phyloP scores from a whole-genome alignment of 2,888 invertebrate genomes.

The Artemia sp. region DNA sequence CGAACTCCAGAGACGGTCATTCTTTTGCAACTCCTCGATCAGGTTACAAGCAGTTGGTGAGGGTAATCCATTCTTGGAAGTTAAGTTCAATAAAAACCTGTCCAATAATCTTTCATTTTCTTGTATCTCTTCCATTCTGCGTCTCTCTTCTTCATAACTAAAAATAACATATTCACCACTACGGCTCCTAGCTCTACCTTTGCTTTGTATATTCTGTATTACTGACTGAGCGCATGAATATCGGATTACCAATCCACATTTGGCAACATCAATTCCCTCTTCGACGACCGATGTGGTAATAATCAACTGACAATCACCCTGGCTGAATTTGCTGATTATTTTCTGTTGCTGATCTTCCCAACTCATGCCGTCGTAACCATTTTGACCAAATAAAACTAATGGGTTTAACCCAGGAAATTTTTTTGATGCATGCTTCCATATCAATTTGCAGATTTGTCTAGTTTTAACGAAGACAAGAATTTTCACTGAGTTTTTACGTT shows the following conservation, averaged over 20 bases:
- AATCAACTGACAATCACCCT: constrained; percentile 14
- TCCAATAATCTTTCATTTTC: constrained; percentile 13
- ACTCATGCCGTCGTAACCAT: constrained; percentile 17
- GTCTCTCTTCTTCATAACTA: background rate
- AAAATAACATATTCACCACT: constrained; percentile 12
- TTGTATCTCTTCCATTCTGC: background rate
- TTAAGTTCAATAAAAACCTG: background rate
- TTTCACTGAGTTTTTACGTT: too few species aligned
- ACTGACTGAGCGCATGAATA: constrained; percentile 9
- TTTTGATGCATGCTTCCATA: background rate
- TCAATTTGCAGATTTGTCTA: background rate
- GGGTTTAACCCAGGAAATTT: constrained; percentile 15
- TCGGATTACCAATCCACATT: constrained; percentile 18
- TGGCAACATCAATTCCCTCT: constrained; percentile 15
- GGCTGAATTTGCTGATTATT: background rate
- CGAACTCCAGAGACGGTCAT: too few species aligned
- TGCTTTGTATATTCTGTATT: constrained; percentile 15
- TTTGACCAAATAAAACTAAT: background rate
- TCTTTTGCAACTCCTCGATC: background rate
- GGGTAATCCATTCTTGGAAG: constrained; percentile 4
- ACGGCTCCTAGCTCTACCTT: constrained; percentile 11
- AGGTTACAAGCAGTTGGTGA: background rate
- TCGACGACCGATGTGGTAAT: constrained; percentile 17
- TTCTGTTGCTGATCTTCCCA: constrained; percentile 17
- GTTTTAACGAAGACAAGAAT: constrained; percentile 16